Evolutionary conservation across 2,888 invertebrate species (phyloP).

Genomic region (Chymomyza caudatula): DNA sequence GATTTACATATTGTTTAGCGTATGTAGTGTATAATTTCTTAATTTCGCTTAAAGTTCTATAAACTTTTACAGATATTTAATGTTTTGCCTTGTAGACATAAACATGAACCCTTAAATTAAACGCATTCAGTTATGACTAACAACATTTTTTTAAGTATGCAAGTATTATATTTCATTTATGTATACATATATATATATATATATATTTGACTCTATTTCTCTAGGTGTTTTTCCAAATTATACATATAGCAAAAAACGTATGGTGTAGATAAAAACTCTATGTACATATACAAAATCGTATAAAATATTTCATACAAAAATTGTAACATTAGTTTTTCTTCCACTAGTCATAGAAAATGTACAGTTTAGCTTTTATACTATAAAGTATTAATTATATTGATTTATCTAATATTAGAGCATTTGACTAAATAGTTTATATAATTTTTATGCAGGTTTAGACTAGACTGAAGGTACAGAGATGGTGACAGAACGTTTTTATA

Average conservation of each 20-base stretch:
- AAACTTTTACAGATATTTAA: conserved; percentile 56
- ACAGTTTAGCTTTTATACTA: conserved; percentile 33
- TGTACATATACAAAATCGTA: conserved; percentile 65
- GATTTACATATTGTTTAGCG: not conserved
- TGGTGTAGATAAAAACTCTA: conserved; percentile 54
- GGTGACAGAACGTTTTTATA: conserved; percentile 55
- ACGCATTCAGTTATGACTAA: conserved; percentile 27
- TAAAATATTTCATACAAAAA: conserved; percentile 56
- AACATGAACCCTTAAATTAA: conserved; percentile 49
- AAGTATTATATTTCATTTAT: too few species aligned
- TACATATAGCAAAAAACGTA: conserved; percentile 41
- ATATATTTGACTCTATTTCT: not conserved
- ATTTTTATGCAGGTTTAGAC: conserved; percentile 38
- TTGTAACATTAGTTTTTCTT: conserved; percentile 45
- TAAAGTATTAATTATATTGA: conserved; percentile 22
- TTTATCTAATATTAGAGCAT: conserved; percentile 58
- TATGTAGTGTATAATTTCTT: conserved; percentile 14
- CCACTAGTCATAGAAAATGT: conserved; percentile 41
- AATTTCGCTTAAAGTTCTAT: conserved; percentile 22
- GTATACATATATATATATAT: not conserved
- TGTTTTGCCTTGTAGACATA: conserved; percentile 47
- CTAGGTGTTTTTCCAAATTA: conserved; percentile 43
- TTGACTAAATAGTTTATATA: conserved; percentile 49
- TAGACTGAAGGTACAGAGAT: conserved; percentile 71
- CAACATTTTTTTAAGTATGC: conserved; percentile 22